Base-by-base conservation (phyloP, 2,888 invertebrate genomes). In the Carpatolechia fugitivella region DNA sequence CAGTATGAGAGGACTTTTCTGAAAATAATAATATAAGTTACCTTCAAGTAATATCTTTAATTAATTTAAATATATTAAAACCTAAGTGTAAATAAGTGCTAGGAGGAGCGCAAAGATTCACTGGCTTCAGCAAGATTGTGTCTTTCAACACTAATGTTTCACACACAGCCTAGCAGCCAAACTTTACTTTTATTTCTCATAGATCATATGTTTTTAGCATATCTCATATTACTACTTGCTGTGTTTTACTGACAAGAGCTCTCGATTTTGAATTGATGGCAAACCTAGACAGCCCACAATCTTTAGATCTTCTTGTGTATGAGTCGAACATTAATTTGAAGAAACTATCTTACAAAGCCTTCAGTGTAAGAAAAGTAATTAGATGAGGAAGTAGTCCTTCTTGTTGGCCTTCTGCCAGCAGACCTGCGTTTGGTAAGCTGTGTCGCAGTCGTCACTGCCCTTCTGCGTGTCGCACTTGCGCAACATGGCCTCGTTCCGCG, bases 351-450 rank as follows among this genome's bases (percentile, higher is more conserved):
- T 24, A 24, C 24, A 14, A 36, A 36, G 14, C 36, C 14, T 41
- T 20, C 1, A 13, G 1, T 33, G 11, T 3, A n/a, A 18, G 24
- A 36, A 7, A n/a, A 7, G 20, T 7, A 3, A 14, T 61, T 79
- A 87, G 55, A 88, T 77, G 54, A 89, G 78, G 63, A 85, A 80
- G 66, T 79, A 88, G 58, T 80, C 83, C 0, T 61, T 67, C 59
- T 75, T 81, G 69, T 78, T 78, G 50, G 74, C 68, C 16, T 69
- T 63, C 70, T 88, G 89, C 89, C 89, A 89, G 78, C 89, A 89
- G 53, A 66, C 58, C 70, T 89, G 89, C 38, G 86, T 86, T 55
- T 68, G 72, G 73, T 60, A 89, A 46, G 89, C 88, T 8, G 79
- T 82, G 60, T 89, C 89, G 69, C 89, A 89, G 69, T 78, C 65